phyloP scores from a whole-genome alignment of 2,113 vertebrate genomes.

The Pituophis catenifer region DNA sequence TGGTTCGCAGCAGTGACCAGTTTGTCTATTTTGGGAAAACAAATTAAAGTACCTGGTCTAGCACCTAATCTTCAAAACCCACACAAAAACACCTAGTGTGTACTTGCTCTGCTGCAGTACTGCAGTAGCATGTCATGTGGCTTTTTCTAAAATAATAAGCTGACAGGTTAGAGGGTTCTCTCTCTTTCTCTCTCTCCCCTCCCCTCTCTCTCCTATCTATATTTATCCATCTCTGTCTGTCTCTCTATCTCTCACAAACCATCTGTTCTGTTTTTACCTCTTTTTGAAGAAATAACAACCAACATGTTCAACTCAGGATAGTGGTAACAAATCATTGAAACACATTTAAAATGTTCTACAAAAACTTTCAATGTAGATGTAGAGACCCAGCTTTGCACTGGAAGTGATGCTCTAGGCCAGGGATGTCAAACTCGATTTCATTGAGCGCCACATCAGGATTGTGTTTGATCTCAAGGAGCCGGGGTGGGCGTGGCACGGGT shows the following conservation, averaged over 20 bases:
- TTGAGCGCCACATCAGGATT: no score
- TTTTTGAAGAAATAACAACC: background rate
- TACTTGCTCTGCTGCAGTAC: background rate
- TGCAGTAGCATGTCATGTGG: background rate
- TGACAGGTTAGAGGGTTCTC: background rate
- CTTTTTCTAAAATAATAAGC: background rate
- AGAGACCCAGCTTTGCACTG: background rate
- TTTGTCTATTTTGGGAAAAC: background rate
- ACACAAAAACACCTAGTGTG: background rate
- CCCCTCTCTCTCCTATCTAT: no score
- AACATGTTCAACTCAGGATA: background rate
- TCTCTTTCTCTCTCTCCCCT: no score
- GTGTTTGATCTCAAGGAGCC: no score
- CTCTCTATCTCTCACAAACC: background rate
- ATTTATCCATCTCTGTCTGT: no score
- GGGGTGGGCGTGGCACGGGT: no score
- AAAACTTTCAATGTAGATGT: background rate
- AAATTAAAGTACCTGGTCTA: background rate
- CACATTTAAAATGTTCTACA: background rate
- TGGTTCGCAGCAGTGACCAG: background rate
- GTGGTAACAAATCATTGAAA: background rate
- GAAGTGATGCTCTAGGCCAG: background rate
- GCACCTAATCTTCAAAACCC: background rate
- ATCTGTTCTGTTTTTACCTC: background rate
- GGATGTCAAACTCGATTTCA: no score